Conservation (phyloP, 2,797 vertebrate species). For the Serranus cabrilla region DNA sequence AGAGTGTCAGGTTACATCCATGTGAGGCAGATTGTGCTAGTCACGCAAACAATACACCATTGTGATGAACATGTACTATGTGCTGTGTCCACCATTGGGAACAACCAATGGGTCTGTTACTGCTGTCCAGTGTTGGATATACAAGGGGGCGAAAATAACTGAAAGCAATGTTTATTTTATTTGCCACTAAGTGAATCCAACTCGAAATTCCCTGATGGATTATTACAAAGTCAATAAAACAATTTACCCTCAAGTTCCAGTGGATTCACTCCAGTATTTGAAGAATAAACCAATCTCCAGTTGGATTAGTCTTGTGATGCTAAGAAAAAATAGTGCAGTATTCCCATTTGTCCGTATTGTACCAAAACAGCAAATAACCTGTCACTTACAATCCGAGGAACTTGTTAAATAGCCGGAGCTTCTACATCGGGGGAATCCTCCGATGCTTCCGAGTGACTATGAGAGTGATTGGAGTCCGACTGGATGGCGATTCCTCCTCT, state of each 20-base stretch:
- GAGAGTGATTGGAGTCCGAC: constrained; percentile 38
- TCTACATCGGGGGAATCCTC: constrained; percentile 32
- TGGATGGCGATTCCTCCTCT: constrained; percentile 37
- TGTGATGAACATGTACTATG: background rate
- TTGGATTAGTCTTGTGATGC: constrained; percentile 19
- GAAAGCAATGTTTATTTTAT: background rate
- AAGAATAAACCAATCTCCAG: constrained; percentile 16
- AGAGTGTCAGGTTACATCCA: background rate
- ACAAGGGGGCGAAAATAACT: background rate
- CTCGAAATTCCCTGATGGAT: background rate
- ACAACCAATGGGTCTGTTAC: background rate
- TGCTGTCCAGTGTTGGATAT: too few relatives aligned
- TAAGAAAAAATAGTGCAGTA: constrained; percentile 25
- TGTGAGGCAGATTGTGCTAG: background rate
- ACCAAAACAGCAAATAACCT: constrained; percentile 59
- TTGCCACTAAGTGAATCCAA: background rate
- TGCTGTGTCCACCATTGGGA: background rate
- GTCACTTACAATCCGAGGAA: constrained; percentile 58
- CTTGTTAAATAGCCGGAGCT: constrained; percentile 44
- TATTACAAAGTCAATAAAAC: background rate
- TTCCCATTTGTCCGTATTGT: constrained; percentile 53
- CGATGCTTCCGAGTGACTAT: constrained; percentile 37
- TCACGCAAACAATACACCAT: background rate
- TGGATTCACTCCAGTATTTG: background rate
- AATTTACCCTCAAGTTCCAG: background rate